Evolutionary conservation across 1,140 invertebrate genomes (phyloP), one percentile per base, ranked within the genome.

Genomic region (Zophobas morio): DNA sequence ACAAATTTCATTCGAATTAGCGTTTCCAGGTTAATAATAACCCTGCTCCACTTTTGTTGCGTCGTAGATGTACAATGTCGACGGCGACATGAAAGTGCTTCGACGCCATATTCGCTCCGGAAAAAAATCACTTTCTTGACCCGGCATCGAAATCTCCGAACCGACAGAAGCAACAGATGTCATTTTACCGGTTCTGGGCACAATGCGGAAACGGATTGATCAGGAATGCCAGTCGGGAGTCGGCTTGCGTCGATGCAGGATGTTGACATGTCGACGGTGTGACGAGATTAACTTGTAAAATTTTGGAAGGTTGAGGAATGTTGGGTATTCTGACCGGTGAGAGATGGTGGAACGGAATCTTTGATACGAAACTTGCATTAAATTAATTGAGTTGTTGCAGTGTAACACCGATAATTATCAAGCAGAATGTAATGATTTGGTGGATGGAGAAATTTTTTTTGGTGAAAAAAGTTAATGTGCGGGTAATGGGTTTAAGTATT

Each of bases 1-100:
- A 66, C 60, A 66, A 66, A 66, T 66, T 66, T 66, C 60, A 3
- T 66, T 66, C 60, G 39, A 66, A 66, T 66, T 66, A 66, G n/a
- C 39, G 60, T 66, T 66, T 66, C 60, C 60, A 66, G 60, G 60
- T 66, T 66, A 66, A 66, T 66, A 40, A 66, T 66, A 66, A 66
- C 60, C 60, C 42, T 42, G 60, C 60, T 36, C 60, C 39, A 66
- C 60, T 66, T 66, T 42, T 8, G 20, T 20, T 42, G 49, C 49
- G 42, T 32, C 8, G 37, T 42, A 66, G 60, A 66, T 20, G 4
- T 5, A 51, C 20, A 63, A 37, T 39, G 35, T 63, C 37, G 49
- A 51, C 6, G 20, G 57, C 39, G 60, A 66, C 39, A 47, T 42
- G 60, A 66, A 66, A 66, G 60, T 66, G 35, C 56, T 37, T 6